A percentile compares a stretch with the other conserved stretches of the same genome.
These are phyloP conservation scores for Muscicapa striata DNA, from an alignment of 2,797 vertebrate genomes.

Conservation along the genomic window DNA sequence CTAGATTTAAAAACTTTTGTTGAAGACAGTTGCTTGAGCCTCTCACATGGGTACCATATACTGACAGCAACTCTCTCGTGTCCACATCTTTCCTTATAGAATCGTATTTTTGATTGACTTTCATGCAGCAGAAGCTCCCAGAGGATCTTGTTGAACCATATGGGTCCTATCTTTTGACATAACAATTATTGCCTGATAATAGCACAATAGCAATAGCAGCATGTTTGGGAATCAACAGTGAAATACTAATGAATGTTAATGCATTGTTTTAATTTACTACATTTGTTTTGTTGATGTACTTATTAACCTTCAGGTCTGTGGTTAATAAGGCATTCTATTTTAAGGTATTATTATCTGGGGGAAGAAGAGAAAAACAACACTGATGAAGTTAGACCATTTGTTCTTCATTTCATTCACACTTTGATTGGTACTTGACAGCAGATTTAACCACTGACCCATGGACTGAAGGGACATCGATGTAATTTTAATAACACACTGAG, in stretches of 20 bases:
- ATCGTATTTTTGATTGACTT: conserved; percentile 58
- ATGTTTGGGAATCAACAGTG: conserved; percentile 59
- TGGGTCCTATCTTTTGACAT: conserved; percentile 68
- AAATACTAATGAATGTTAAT: conserved; percentile 70
- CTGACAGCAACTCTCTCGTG: conserved; percentile 19
- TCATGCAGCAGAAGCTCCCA: conserved; percentile 41
- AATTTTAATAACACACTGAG: neutral
- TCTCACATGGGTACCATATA: neutral
- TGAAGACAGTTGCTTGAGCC: conserved; percentile 14
- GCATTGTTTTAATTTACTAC: conserved; percentile 63
- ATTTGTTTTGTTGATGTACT: conserved; percentile 63
- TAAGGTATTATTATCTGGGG: conserved; percentile 32
- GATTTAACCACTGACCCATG: neutral
- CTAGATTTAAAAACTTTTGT: conserved; percentile 2
- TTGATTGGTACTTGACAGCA: conserved; percentile 32
- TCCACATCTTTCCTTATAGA: neutral
- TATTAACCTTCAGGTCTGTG: conserved; percentile 64
- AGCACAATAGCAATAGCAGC: conserved; percentile 51
- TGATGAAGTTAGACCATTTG: conserved; percentile 29
- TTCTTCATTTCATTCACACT: conserved; percentile 38
- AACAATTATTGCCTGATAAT: conserved; percentile 61
- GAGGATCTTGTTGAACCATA: conserved; percentile 41
- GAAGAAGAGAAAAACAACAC: neutral
- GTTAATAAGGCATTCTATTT: conserved; percentile 66
- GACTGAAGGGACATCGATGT: neutral